Evolutionary conservation across 2,113 vertebrate species (phyloP), one percentile per base, ranked within the genome.

Genomic region (Paramormyrops kingsleyae): DNA sequence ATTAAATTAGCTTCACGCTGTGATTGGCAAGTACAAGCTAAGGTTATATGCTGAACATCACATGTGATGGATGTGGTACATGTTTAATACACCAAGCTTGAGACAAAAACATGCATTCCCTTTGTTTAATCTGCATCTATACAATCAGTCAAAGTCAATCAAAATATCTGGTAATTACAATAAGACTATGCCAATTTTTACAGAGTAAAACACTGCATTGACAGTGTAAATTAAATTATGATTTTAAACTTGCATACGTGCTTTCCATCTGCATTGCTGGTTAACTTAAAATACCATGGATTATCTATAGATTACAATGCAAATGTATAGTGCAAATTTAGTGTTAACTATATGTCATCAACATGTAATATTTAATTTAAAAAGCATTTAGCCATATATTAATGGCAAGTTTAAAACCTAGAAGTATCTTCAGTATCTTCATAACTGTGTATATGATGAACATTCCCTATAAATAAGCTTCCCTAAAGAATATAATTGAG

Each of bases 181-280:
- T 50, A 52, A 46, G 83, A 66, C 24, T 31, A 4, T 31, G 91
- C 90, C 94, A 93, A 93, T 94, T 92, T 93, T 89, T 88, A 94
- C 12, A 50, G 12, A 3, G 49, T 50, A 50, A 50, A 50, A 50
- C 12, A 50, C 49, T 50, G 49, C 15, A 94, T 93, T 93, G 91
- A 88, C 93, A 46, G 0, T 91, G 91, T 86, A 86, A 46, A 84
- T 8, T 84, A 46, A 83, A 42, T 46, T 83, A 42, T 39, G 31
- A 83, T 83, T 84, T 44, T 84, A 47, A 46, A n/a, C 8, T 84
- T 92, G 19, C 87, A 91, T 95, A 93, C 95, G 42, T 94, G 53
- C 92, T 94, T 49, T 39, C 8, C 1, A 90, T 92, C 89, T 87
- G 83, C 90, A 90, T 15, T 90, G 89, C 47, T 87, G 89, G 56